These are phyloP conservation scores for Mionectes macconnelli DNA, from an alignment of 2,113 vertebrate species.

Conservation along the genomic window DNA sequence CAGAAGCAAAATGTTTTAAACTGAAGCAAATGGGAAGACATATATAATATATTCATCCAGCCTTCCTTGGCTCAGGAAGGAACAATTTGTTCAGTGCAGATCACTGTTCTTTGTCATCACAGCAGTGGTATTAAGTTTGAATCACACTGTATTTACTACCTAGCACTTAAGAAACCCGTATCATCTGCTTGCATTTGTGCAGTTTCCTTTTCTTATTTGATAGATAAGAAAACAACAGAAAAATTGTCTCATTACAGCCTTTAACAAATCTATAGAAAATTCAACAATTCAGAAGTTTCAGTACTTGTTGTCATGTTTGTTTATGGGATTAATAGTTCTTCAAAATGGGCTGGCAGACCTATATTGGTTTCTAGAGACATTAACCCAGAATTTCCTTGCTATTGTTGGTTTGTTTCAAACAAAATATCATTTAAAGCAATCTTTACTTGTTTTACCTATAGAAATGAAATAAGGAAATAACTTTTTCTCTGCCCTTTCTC, in stretches of 20 bases:
- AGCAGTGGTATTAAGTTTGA: neutral
- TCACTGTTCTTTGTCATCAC: neutral
- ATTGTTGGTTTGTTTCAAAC: neutral
- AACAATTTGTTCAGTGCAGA: neutral
- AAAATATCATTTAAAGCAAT: constrained; percentile 29
- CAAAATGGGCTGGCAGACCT: neutral
- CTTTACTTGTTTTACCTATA: constrained; percentile 44
- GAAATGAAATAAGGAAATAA: neutral
- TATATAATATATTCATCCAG: neutral
- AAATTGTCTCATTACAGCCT: neutral
- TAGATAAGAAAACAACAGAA: neutral
- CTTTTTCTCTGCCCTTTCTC: rapidly evolving
- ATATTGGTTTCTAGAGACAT: neutral
- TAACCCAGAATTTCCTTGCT: constrained; percentile 30
- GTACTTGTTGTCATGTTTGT: neutral
- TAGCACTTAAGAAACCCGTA: neutral
- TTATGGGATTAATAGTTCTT: neutral
- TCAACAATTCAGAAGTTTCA: neutral
- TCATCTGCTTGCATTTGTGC: neutral
- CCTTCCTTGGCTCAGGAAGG: neutral
- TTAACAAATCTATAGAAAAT: neutral
- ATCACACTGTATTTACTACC: neutral
- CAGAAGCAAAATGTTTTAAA: neutral
- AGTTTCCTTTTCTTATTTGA: neutral
- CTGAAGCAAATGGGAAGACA: neutral